Base-by-base conservation (phyloP, 2,888 invertebrate genomes). In the Drosophila niveifrons region DNA sequence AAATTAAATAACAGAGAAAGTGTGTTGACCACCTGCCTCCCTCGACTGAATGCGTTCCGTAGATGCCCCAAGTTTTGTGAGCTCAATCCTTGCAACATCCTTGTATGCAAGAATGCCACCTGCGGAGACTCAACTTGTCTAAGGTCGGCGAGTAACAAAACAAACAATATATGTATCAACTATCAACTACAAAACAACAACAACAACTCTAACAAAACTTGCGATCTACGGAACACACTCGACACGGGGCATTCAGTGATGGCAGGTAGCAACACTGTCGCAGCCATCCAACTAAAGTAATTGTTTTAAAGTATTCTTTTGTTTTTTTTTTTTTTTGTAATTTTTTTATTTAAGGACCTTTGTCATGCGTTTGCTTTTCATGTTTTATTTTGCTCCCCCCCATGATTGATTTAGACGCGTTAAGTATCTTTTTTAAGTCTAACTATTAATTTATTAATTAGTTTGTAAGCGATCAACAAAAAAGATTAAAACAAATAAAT, bases 371-470 rank as follows among this genome's bases (percentile, higher is more conserved):
- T 75, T 52, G 68, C 69, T 68, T 82, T 76, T 82, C 68, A 64
- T 84, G 80, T 79, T 85, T 74, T 66, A 51, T 44, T 18, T 47
- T 56, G 59, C 61, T 57, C 39, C 65, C 68, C 68, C 83, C 23
- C 83, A 78, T 87, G 73, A 72, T 75, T 70, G 62, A 89, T 69
- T 82, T 78, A 55, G 85, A 79, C 64, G 56, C 68, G 57, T 82
- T 89, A 85, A 85, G 90, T 66, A 57, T 77, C 68, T 73, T 82
- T 74, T 77, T 72, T 90, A 90, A 90, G 86, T 75, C 76, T 90
- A 86, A 86, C 76, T 87, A 89, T 79, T 87, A 89, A 87, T 90
- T 87, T 87, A 87, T 87, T 87, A 90, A 90, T 87, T 87, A 87
- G 87, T 87, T 81, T 58, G 88, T 90, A 87, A 82, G 88, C 50